Evolutionary conservation across 2,797 vertebrate species (phyloP).

Genomic region (Helostoma temminkii): DNA sequence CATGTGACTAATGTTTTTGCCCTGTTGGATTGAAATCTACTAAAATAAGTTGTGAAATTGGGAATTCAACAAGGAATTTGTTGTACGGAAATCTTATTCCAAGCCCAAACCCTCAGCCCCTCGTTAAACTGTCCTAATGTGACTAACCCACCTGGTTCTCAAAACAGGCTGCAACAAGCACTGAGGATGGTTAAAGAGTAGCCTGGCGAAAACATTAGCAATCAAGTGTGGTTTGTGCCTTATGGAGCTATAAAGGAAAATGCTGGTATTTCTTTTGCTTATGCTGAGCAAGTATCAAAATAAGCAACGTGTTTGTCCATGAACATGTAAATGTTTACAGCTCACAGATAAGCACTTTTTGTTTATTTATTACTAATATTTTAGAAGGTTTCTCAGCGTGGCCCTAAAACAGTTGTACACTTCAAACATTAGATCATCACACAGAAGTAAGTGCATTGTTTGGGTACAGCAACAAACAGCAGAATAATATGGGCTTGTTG

Average conservation of each 20-base stretch:
- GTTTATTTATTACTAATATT: too few species aligned
- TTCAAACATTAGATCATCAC: too few species aligned
- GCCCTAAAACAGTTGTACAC: background rate
- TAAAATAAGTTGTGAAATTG: background rate
- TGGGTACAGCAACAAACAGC: too few species aligned
- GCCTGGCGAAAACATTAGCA: background rate
- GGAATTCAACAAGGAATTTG: background rate
- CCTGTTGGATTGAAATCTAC: too few species aligned
- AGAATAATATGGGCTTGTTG: background rate
- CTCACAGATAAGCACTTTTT: too few species aligned
- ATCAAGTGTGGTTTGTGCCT: background rate
- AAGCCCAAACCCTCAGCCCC: background rate
- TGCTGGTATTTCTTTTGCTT: background rate
- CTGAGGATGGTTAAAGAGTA: background rate
- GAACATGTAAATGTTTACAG: too few species aligned
- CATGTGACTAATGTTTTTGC: too few species aligned
- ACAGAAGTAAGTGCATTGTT: too few species aligned
- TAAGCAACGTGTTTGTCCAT: too few species aligned
- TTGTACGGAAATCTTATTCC: conserved; percentile 8
- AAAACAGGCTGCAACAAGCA: conserved; percentile 37
- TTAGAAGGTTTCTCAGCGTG: background rate
- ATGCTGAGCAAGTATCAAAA: background rate
- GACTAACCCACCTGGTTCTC: conserved; percentile 28
- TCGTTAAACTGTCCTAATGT: background rate
- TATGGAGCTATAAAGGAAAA: background rate